These are phyloP conservation scores for Poecilia wingei DNA, from an alignment of 2,797 vertebrate genomes.

Conservation along the genomic window DNA sequence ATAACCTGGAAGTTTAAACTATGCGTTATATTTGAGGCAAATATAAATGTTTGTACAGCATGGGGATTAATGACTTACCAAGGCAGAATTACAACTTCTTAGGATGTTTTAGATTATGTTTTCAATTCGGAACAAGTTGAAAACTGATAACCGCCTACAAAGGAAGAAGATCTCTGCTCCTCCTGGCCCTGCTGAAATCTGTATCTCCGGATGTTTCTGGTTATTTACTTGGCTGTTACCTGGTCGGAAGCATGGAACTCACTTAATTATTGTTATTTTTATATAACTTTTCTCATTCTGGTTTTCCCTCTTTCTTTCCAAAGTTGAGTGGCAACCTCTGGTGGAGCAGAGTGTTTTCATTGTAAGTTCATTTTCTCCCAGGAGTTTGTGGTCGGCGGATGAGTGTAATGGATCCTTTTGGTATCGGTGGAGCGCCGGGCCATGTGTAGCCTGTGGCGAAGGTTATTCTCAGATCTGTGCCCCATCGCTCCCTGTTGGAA, in stretches of 20 bases:
- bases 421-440: conserved; percentile 64
- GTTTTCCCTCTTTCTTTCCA: conserved; percentile 44
- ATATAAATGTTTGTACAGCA: background rate
- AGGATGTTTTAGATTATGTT: background rate
- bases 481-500: conserved; percentile 75
- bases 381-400: conserved; percentile 63
- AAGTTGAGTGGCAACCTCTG: conserved; percentile 69
- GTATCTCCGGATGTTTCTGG: background rate
- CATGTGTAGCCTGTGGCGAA: conserved; percentile 70
- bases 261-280: background rate
- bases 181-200: background rate
- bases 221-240: background rate
- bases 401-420: conserved; percentile 76
- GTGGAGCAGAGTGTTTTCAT: conserved; percentile 66
- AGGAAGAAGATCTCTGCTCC: background rate
- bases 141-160: background rate
- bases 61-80: background rate
- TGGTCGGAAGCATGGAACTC: background rate
- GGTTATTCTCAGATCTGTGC: conserved; percentile 69
- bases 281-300: conserved; percentile 15
- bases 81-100: background rate
- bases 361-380: conserved; percentile 73
- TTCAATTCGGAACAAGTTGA: background rate
- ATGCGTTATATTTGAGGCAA: background rate
- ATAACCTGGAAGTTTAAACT: background rate